Evolutionary conservation across 2,888 invertebrate species (phyloP).

Genomic region (Coelinius sp.): DNA sequence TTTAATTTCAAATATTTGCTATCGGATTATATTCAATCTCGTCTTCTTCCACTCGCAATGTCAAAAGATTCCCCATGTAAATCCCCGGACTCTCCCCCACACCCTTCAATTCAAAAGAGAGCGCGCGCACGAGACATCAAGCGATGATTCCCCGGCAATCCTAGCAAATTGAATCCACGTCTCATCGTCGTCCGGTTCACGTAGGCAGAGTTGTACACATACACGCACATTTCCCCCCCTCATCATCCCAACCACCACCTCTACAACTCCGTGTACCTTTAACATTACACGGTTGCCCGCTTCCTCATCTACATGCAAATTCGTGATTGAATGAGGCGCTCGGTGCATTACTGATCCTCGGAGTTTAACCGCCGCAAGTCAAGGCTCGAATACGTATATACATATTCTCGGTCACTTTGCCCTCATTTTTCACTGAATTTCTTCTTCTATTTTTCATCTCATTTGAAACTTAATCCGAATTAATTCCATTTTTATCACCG

Average conservation of each 20-base stretch:
- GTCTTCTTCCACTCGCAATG: conserved; percentile 5
- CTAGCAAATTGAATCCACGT: conserved; percentile 33
- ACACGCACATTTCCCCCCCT: not conserved
- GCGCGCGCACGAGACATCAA: conserved; percentile 28
- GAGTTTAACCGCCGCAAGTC: conserved; percentile 33
- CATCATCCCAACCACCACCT: not conserved
- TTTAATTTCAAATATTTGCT: conserved; percentile 3
- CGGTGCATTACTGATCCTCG: conserved; percentile 31
- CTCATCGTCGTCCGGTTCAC: conserved; percentile 29
- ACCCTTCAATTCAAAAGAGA: conserved; percentile 19
- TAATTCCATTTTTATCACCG: not conserved
- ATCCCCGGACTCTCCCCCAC: not conserved
- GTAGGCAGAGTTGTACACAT: conserved; percentile 23
- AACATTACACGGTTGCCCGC: conserved; percentile 34
- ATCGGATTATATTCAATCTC: conserved; percentile 11
- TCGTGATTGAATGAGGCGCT: conserved; percentile 47
- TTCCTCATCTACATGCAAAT: conserved; percentile 49
- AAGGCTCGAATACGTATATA: conserved; percentile 17
- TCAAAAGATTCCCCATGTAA: conserved; percentile 6
- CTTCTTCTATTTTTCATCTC: not conserved
- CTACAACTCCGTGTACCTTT: conserved; percentile 14
- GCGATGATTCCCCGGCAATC: conserved; percentile 29
- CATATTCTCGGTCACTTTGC: conserved; percentile 14
- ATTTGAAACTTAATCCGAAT: not conserved
- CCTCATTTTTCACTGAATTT: not conserved